Conservation (phyloP, 2,888 invertebrate genomes). For the Allacma fusca region DNA sequence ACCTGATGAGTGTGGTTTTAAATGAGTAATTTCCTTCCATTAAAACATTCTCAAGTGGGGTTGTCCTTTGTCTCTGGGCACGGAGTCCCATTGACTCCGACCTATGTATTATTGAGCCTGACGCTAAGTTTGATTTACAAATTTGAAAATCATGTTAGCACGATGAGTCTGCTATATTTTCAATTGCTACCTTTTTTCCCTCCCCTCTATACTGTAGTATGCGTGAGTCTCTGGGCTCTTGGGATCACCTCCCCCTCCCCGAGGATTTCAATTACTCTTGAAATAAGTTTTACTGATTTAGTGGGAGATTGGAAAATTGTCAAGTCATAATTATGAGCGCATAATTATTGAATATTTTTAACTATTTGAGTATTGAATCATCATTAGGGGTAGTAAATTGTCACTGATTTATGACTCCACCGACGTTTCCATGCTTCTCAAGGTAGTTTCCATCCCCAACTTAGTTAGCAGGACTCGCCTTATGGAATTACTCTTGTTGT, state of each 20-base stretch:
- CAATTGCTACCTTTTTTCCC: not conserved
- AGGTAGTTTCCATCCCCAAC: not conserved
- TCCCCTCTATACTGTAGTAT: not conserved
- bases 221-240: too few relatives aligned
- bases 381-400: not conserved
- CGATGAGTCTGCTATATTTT: not conserved
- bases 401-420: not conserved
- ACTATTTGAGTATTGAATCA: not conserved
- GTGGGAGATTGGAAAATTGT: not conserved
- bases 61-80: not conserved
- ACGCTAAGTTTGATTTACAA: slow-evolving; percentile 9
- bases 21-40: not conserved
- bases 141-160: slow-evolving; percentile 19
- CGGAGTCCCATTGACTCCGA: too few relatives aligned
- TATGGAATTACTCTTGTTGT: too few relatives aligned
- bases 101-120: too few relatives aligned
- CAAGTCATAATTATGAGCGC: not conserved
- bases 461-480: too few relatives aligned
- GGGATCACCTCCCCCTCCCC: too few relatives aligned
- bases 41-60: not conserved
- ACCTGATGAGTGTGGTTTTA: too few relatives aligned
- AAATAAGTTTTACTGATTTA: not conserved
- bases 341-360: not conserved
- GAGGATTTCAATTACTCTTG: not conserved
- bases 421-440: not conserved